Evolutionary conservation across 2,888 invertebrate genomes (phyloP), one percentile per base, ranked within the genome.

Genomic region (Dasypolia templi): DNA sequence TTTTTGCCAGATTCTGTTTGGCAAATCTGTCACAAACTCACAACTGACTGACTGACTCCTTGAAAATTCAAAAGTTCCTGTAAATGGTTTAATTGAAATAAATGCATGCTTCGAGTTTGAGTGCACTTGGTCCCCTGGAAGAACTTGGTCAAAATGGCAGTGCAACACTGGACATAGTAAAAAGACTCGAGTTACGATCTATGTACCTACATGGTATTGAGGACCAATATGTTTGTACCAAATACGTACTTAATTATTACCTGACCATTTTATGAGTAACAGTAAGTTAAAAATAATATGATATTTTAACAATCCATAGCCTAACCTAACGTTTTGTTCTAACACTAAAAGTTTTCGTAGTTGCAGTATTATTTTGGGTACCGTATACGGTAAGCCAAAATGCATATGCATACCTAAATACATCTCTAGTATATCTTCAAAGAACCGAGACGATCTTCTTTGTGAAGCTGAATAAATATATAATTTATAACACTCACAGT

Each of bases 341-440:
- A 17, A 44, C 17, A 29, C 14, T 55, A 22, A 68, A n/a, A 63
- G 44, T 32, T 63, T 56, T 68, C n/a, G 53, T 58, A 51, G 29
- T 32, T 58, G 46, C 76, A 71, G 44, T 74, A 71, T 84, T 81
- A 77, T 84, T 81, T 81, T 64, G 74, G 53, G 51, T 66, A 56
- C 64, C 19, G 61, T 32, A 42, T n/a, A n/a, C n/a, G n/a, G n/a
- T n/a, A n/a, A n/a, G n/a, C n/a, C n/a, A n/a, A n/a, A n/a, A n/a
- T n/a, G n/a, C n/a, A n/a, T n/a, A n/a, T 59, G 42, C 9, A 59
- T 46, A 46, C 9, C 14, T 53, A 42, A 35, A 32, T 22, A 12
- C 11, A 14, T 61, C 26, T 5, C 14, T 49, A 32, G 12, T 75
- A 32, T 65, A 68, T 62, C 51, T 62, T 63, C 59, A 79, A 75